These are phyloP conservation scores for Sycophaga agraensis DNA, from an alignment of 1,140 invertebrate species.

Conservation along the genomic window DNA sequence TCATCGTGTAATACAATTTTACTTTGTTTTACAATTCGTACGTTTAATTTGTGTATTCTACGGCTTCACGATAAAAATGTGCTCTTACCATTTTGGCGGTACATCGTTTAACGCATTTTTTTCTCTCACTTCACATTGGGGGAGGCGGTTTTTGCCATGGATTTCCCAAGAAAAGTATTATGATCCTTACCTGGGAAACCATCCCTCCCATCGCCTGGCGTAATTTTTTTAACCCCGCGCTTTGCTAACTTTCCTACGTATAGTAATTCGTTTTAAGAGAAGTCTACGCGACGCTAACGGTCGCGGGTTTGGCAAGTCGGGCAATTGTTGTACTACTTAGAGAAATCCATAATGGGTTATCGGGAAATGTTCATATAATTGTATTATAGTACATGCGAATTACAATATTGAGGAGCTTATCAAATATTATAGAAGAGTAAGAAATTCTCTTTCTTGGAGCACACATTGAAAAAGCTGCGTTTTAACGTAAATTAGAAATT, in stretches of 20 bases:
- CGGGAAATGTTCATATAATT: not conserved
- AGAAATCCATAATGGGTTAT: slow-evolving; percentile 29
- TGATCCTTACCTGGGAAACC: not conserved
- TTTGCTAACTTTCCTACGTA: slow-evolving; percentile 37
- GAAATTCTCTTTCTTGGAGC: too few relatives aligned
- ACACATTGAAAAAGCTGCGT: too few relatives aligned
- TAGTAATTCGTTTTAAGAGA: slow-evolving; percentile 56
- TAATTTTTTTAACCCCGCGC: not conserved
- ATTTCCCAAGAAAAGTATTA: too few relatives aligned
- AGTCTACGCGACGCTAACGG: slow-evolving; percentile 41
- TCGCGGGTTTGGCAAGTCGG: slow-evolving; percentile 56
- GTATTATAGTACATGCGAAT: slow-evolving; percentile 35
- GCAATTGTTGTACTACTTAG: slow-evolving; percentile 51
- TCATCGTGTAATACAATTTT: too few relatives aligned
- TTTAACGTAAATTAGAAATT: too few relatives aligned
- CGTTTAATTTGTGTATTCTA: slow-evolving; percentile 18
- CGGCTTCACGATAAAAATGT: slow-evolving; percentile 19
- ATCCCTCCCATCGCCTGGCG: not conserved
- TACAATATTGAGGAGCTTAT: slow-evolving; percentile 24
- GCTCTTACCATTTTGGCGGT: not conserved
- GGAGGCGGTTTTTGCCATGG: not conserved
- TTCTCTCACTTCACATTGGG: not conserved
- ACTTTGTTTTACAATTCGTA: too few relatives aligned
- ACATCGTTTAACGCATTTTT: not conserved
- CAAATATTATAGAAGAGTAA: slow-evolving; percentile 16